These are phyloP conservation scores for Numenius phaeopus DNA, from an alignment of 2,797 vertebrate genomes.

Conservation along the genomic window DNA sequence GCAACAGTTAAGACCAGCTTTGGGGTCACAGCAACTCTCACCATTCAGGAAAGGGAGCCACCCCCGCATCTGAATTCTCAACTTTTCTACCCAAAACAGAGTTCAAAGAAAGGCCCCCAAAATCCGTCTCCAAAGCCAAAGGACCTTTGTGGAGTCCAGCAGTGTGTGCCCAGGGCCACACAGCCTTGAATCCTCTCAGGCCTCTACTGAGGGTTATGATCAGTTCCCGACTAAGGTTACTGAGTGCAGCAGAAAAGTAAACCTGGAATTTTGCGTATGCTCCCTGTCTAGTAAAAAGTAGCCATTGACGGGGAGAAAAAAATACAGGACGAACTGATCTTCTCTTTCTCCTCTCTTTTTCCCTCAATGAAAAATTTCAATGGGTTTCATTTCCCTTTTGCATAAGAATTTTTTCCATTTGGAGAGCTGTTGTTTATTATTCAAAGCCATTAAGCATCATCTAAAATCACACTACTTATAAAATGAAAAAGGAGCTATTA, in stretches of 20 bases:
- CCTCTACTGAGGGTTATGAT: accelerated
- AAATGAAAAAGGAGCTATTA: background rate
- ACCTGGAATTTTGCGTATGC: background rate
- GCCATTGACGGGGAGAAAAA: background rate
- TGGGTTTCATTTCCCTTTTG: background rate
- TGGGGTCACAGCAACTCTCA: background rate
- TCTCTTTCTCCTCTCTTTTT: background rate
- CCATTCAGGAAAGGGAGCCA: background rate
- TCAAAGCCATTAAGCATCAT: background rate
- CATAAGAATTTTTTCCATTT: background rate
- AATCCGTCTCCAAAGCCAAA: background rate
- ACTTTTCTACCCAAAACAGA: background rate
- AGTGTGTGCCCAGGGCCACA: accelerated
- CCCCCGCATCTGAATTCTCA: background rate
- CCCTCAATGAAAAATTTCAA: background rate
- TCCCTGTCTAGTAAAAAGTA: background rate
- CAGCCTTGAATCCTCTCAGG: background rate
- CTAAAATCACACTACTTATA: background rate
- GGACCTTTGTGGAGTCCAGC: background rate
- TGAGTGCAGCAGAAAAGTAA: background rate
- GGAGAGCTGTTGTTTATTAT: background rate
- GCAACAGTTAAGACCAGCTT: background rate
- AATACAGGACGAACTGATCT: background rate
- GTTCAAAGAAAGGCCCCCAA: background rate
- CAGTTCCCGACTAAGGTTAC: background rate